Conservation (phyloP, 2,113 vertebrate genomes). For the Genyomyrus donnyi region DNA sequence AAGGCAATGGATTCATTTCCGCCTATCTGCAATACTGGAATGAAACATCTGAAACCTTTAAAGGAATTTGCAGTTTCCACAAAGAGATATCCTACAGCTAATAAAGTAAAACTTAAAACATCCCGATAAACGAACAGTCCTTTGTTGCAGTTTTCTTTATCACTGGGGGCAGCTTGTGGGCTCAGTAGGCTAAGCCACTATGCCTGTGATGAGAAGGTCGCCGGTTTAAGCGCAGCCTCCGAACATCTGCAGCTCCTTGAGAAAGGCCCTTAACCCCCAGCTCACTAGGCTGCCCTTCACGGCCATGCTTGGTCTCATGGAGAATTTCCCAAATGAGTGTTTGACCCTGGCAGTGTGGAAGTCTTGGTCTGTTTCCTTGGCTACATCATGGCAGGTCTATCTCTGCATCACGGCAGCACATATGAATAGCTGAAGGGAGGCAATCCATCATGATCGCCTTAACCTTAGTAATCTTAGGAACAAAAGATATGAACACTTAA, state of each 20-base stretch:
- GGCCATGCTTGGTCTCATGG: background rate
- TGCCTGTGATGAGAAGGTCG: too few relatives aligned
- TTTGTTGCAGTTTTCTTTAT: background rate
- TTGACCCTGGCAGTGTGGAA: background rate
- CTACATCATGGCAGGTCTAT: background rate
- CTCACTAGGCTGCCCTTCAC: background rate
- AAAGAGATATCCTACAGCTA: background rate
- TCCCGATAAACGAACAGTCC: background rate
- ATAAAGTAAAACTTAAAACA: background rate
- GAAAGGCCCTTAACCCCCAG: background rate
- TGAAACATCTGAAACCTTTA: background rate
- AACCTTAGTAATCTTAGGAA: background rate
- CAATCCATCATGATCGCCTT: background rate
- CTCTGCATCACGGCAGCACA: background rate
- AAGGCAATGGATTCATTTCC: background rate
- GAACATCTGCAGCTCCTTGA: background rate
- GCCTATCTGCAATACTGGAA: background rate
- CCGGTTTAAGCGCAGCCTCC: background rate
- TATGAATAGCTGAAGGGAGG: background rate
- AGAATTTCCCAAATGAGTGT: background rate
- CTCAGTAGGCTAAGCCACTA: background rate
- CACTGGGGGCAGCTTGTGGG: background rate
- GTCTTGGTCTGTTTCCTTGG: background rate
- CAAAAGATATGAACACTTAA: background rate
- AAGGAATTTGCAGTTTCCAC: background rate